Percentiles rank a stretch among this genome's conserved stretches.
Conservation (phyloP, 2,113 vertebrate species). For the Percopsis transmontana region DNA sequence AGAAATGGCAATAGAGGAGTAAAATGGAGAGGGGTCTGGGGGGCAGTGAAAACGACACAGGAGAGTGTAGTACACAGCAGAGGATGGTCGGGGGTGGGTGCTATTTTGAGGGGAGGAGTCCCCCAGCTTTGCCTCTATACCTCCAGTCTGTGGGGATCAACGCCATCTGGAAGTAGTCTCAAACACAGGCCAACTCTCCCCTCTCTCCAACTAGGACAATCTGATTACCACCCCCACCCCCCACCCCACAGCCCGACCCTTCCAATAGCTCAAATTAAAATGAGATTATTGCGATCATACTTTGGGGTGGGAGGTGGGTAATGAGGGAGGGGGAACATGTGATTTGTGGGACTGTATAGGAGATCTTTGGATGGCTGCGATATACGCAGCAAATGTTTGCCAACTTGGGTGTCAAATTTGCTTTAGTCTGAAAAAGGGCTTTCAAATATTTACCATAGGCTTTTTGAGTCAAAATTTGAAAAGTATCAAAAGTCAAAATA, state of each 20-base stretch:
- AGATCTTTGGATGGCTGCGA: slow-evolving; percentile 35
- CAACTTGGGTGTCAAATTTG: slow-evolving; percentile 59
- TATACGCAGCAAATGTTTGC: slow-evolving; percentile 66
- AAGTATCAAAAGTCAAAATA: slow-evolving; percentile 47
- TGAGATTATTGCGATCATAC: slow-evolving; percentile 72
- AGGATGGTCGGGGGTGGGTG: slow-evolving; percentile 55
- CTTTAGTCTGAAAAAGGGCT: slow-evolving; percentile 53
- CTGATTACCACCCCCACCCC: too few relatives aligned
- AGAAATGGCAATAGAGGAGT: slow-evolving; percentile 12
- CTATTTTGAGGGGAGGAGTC: slow-evolving; percentile 70
- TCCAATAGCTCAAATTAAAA: slow-evolving; percentile 75
- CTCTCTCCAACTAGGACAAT: slow-evolving; percentile 68
- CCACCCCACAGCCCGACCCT: slow-evolving; percentile 37
- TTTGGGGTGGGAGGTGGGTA: slow-evolving; percentile 57
- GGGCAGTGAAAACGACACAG: neutral
- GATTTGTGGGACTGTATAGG: slow-evolving; percentile 41
- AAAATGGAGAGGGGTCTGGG: neutral
- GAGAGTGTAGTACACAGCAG: slow-evolving; percentile 13
- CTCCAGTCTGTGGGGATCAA: slow-evolving; percentile 79
- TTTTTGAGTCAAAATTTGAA: slow-evolving; percentile 59
- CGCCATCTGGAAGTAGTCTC: slow-evolving; percentile 90
- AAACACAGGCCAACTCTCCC: slow-evolving; percentile 76
- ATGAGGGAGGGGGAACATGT: slow-evolving; percentile 53
- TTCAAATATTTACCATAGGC: slow-evolving; percentile 57
- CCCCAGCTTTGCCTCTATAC: slow-evolving; percentile 69